These are phyloP conservation scores for Alentia gelatinosa DNA, from an alignment of 2,888 invertebrate species.

Conservation along the genomic window DNA sequence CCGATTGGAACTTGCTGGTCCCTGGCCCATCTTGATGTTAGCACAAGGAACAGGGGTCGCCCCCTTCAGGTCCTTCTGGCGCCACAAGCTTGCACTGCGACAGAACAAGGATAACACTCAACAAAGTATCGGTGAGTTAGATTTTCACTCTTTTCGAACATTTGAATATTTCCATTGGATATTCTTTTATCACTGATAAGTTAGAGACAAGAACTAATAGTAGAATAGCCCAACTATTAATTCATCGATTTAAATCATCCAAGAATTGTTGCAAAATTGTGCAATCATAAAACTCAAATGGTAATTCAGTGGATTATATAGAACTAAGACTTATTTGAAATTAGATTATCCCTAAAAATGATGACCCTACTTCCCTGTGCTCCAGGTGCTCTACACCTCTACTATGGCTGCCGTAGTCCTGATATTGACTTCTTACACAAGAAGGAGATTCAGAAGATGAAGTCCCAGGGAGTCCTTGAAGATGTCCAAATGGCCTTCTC, in stretches of 20 bases:
- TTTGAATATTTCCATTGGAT: background rate
- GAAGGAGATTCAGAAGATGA: slow-evolving; percentile 77
- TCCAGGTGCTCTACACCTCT: slow-evolving; percentile 50
- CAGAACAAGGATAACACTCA: background rate
- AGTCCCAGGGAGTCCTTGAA: background rate
- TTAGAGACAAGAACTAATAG: too few relatives aligned
- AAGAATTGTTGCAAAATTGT: too few relatives aligned
- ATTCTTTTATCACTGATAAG: background rate
- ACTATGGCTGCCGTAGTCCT: slow-evolving; percentile 62
- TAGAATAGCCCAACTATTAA: too few relatives aligned
- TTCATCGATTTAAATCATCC: too few relatives aligned
- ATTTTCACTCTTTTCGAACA: background rate
- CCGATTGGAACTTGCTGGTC: background rate
- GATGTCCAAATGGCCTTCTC: slow-evolving; percentile 15
- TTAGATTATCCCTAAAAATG: too few relatives aligned
- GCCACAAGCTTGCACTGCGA: slow-evolving; percentile 83
- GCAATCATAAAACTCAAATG: too few relatives aligned
- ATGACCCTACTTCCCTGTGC: too few relatives aligned
- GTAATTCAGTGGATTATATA: too few relatives aligned
- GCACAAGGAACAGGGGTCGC: slow-evolving; percentile 92
- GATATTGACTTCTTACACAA: slow-evolving; percentile 65
- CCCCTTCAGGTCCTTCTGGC: slow-evolving; percentile 96
- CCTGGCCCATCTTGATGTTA: slow-evolving; percentile 89
- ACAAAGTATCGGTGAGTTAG: background rate
- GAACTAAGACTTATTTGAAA: too few relatives aligned